Base-by-base conservation (phyloP, 2,888 invertebrate species). In the Drosophila atripex region DNA sequence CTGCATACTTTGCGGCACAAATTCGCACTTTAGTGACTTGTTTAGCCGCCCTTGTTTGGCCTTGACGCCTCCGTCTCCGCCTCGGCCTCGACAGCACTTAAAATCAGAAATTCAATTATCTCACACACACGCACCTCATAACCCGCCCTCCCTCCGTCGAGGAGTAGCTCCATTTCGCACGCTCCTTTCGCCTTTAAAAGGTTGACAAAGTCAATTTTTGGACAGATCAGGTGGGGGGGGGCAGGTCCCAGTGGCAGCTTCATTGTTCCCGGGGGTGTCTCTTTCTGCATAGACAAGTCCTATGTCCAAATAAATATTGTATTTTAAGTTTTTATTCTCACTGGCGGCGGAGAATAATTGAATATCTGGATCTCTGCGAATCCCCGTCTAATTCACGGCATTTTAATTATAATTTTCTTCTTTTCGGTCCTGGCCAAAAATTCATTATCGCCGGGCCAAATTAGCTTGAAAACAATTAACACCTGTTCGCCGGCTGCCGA, bases 391-490 rank as follows among this genome's bases (percentile, higher is more conserved):
- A 77, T 78, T 70, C 56, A 61, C 65, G 71, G 59, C 86, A 68
- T 70, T 88, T 88, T 86, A 84, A 84, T 84, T 88, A 84, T 83
- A 88, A 83, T 77, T 80, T 77, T 55, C 61, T 56, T 50, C 58
- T 71, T 41, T 23, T 43, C 21, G 61, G 68, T 28, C 50, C 32
- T 28, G 21, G 21, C 53, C 38, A 18, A 46, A 73, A 78, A 73
- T 86, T 80, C 85, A 84, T 86, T 88, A 80, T 84, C 55, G 63
- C 46, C 14, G 53, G 74, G 68, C 71, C 71, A 88, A 88, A 84
- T 84, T 87, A 85, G 86, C 86, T 82, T 71, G 77, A 82, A 86
- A 87, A 82, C 84, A 84, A 88, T 84, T 84, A 84, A 84, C 84
- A 88, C 84, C 84, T 84, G 84, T 82, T 88, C 71, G 83, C 68